phyloP scores from a whole-genome alignment of 2,888 invertebrate species.

The Tinea trinotella region DNA sequence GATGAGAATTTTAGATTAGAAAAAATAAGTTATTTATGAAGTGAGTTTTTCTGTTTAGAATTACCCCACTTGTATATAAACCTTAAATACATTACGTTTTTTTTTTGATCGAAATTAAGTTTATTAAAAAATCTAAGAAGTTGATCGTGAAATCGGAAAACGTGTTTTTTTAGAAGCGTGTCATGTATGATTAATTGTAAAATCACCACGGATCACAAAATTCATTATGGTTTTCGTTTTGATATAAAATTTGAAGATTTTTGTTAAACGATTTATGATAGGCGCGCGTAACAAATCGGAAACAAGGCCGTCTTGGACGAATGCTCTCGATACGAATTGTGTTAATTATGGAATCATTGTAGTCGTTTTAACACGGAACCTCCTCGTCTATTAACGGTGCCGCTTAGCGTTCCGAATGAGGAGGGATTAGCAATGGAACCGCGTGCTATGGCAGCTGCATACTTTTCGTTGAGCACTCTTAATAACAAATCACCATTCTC shows the following conservation, averaged over 20 bases:
- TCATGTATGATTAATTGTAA: neutral
- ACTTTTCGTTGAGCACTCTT: constrained; percentile 24
- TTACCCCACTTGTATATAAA: no score
- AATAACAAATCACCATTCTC: constrained; percentile 19
- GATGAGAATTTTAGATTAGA: constrained; percentile 34
- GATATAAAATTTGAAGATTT: constrained; percentile 1
- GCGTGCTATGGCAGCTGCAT: constrained; percentile 42
- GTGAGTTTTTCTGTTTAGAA: constrained; percentile 24
- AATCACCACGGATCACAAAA: neutral
- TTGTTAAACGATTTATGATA: constrained; percentile 44
- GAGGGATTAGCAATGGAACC: constrained; percentile 21
- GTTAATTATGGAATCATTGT: constrained; percentile 56
- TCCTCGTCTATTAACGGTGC: constrained; percentile 47
- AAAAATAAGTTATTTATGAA: constrained; percentile 27
- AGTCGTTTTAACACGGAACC: constrained; percentile 43
- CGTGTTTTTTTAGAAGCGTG: neutral
- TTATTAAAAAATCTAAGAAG: neutral
- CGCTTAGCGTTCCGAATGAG: constrained; percentile 34
- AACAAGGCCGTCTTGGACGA: constrained; percentile 58
- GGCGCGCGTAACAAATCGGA: constrained; percentile 52
- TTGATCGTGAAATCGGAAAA: constrained; percentile 1
- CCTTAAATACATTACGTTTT: constrained; percentile 24
- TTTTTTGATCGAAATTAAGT: constrained; percentile 21
- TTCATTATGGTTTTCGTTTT: neutral
- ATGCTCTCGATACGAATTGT: constrained; percentile 49